Percentiles rank a stretch among this genome's conserved stretches.
These are phyloP conservation scores for Scaptomyza caliginosa DNA, from an alignment of 2,888 invertebrate species.

Conservation along the genomic window DNA sequence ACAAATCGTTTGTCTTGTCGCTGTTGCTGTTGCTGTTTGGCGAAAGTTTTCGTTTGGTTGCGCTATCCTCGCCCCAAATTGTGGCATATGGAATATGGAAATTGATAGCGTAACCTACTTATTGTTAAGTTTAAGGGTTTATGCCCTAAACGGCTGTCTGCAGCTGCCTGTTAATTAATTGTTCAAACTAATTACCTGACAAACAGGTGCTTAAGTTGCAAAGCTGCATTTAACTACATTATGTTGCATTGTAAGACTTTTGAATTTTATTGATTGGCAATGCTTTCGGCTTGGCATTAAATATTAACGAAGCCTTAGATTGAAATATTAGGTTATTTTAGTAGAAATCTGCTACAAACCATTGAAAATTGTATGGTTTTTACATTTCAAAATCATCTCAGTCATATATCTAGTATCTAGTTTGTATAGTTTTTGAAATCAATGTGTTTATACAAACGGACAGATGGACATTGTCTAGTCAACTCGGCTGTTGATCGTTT, in stretches of 20 bases:
- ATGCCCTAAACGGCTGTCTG: conserved; percentile 32
- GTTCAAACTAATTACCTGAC: conserved; percentile 46
- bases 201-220: conserved; percentile 22
- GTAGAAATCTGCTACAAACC: no score
- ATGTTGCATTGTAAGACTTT: background rate
- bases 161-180: conserved; percentile 45
- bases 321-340: background rate
- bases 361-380: no score
- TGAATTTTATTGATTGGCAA: background rate
- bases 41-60: conserved; percentile 39
- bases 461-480: no score
- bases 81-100: conserved; percentile 61
- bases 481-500: no score
- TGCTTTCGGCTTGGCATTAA: background rate
- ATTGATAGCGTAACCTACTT: conserved; percentile 62
- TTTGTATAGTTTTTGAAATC: no score
- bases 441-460: no score
- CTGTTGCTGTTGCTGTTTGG: conserved; percentile 17
- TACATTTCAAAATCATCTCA: no score
- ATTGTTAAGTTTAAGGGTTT: conserved; percentile 36
- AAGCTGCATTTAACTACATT: background rate
- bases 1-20: conserved; percentile 71
- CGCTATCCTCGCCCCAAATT: conserved; percentile 41
- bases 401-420: no score
- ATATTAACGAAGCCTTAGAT: background rate